Base-by-base conservation (phyloP, 2,888 invertebrate genomes). In the Torymus texanus region DNA sequence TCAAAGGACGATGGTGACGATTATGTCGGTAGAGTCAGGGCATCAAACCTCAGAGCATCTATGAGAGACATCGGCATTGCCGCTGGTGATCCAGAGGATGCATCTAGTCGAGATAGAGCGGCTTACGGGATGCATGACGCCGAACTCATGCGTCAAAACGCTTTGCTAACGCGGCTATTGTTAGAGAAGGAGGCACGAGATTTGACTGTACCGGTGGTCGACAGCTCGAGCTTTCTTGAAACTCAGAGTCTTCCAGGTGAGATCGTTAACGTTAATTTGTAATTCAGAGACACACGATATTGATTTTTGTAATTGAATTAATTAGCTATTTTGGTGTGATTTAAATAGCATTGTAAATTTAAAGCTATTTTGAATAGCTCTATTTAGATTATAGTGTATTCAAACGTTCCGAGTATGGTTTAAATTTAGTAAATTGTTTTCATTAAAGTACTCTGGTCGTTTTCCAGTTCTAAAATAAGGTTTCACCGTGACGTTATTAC, bases 201-300 rank as follows among this genome's bases (percentile, higher is more conserved):
- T 2, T 79, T 83, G 4, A 86, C 81, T 3, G 85, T 85, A 2
- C 84, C 83, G 0, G 82, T 84, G 0, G 75, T 84, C 29, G 89
- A 90, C 68, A 84, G 87, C 0, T 84, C 88, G 0, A 90, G 89
- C 82, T 89, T 90, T 68, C 89, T 95, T 82, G 96, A 97, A 91
- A 96, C 96, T 0, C 96, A 96, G 90, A 96, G 96, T 88, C 92
- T 97, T 84, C 96, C 96, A n/a, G 96, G 94, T 41, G 41, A 41
- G 41, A 41, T 41, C 41, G 41, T 41, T 41, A 41, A 41, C 41
- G 29, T 1, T 53, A 65, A 24, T 55, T 16, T 41, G 41, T 41
- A 41, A 41, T 41, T 41, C 41, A 4, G 41, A 41, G 41, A 8
- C 41, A 41, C 41, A 8, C 41, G 11, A 13, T 5, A 53, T 70